Base-by-base conservation (phyloP, 2,797 vertebrate genomes). In the Uromys caudimaculatus region DNA sequence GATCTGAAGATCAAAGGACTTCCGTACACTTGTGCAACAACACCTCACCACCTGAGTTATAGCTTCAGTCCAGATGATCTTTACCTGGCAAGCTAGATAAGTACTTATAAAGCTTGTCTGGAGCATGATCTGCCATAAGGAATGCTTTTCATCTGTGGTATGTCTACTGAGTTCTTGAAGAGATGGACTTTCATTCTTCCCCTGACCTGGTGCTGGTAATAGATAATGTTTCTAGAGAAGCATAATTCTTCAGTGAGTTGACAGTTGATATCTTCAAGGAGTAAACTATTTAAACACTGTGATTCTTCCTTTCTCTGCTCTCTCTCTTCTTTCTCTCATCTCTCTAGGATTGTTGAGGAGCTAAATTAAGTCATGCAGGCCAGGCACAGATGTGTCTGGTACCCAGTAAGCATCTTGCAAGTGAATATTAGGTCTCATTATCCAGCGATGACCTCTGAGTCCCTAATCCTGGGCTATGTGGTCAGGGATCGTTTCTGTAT, bases 371-470 rank as follows among this genome's bases (percentile, higher is more conserved):
- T 83, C 24, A 91, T 81, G 17, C 13, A 77, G 19, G 58, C 47
- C 1, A 41, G 50, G 38, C 47, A 56, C 90, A 24, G 75, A 64
- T n/a, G 29, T 38, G 4, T 82, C 67, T 94, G 71, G 67, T 38
- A 82, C 54, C 89, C 0, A 64, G 21, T 44, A 86, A 82, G 14
- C 10, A 21, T 9, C 64, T 14, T 73, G 78, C 69, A 73, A 64
- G 81, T 75, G 94, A 94, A 69, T 67, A 67, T 79, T 62, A 64
- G 21, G 76, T 93, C 44, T 96, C 32, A 91, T 69, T 91, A 47
- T 71, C 90, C 27, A 91, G 27, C 50, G 6, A 73, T 32, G 13
- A 67, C 73, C 58, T 81, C 35, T 56, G 14, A 47, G 62, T 84
- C 69, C 69, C 14, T 67, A 21, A 71, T 1, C 77, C 44, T 71